A percentile compares a stretch with the other conserved stretches of the same genome.
Conservation (phyloP, 2,888 invertebrate species). For the Oasisia sp. region DNA sequence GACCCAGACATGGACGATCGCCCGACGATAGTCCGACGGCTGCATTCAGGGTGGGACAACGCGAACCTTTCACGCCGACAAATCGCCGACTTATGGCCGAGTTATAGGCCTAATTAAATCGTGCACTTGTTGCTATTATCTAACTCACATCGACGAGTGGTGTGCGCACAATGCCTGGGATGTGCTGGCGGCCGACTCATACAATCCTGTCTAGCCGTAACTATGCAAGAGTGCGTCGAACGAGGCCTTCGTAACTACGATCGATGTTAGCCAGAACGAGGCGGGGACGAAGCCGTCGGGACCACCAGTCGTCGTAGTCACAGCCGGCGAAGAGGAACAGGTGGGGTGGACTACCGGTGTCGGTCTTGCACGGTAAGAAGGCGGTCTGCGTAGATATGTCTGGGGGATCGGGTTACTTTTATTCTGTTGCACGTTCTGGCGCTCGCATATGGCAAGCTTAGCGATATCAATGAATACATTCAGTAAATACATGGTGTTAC, state of each 20-base stretch:
- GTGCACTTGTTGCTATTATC: slow-evolving; percentile 17
- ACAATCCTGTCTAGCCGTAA: slow-evolving; percentile 13
- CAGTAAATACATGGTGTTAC: not conserved
- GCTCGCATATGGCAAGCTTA: not conserved
- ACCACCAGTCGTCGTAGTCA: not conserved
- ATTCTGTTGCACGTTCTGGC: not conserved
- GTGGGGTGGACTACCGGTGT: not conserved
- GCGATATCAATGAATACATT: not conserved
- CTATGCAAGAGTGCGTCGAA: not conserved
- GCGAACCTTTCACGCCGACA: slow-evolving; percentile 10
- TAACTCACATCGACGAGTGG: not conserved
- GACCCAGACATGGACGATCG: not conserved
- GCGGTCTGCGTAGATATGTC: not conserved
- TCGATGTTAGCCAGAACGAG: slow-evolving; percentile 17
- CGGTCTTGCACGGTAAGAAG: not conserved
- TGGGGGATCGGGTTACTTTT: not conserved
- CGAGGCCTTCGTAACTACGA: not conserved
- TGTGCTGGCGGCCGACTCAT: not conserved
- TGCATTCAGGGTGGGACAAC: not conserved
- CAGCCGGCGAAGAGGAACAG: not conserved
- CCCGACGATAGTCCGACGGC: not conserved
- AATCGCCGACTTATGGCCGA: slow-evolving; percentile 10
- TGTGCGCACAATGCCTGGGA: not conserved
- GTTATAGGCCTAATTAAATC: not conserved
- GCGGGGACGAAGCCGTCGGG: not conserved